Evolutionary conservation across 2,113 vertebrate species (phyloP).

Genomic region (Manacus vitellinus): DNA sequence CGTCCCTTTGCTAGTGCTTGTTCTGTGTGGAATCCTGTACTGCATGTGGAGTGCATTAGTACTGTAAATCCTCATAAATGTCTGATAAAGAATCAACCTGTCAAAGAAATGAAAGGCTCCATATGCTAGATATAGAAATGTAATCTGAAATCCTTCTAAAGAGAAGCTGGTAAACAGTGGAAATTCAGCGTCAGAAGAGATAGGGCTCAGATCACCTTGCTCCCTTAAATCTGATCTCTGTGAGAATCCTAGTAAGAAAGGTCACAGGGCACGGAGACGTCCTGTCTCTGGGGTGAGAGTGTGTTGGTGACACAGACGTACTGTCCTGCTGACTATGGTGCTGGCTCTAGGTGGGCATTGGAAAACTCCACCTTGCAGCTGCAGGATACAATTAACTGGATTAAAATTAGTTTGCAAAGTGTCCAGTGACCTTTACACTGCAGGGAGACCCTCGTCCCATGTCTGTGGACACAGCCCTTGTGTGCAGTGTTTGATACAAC

Average conservation of each 20-base stretch:
- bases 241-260: background rate
- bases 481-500: background rate
- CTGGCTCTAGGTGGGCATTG: background rate
- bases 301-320: background rate
- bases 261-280: background rate
- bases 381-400: background rate
- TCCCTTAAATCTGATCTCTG: background rate
- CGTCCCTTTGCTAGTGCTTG: background rate
- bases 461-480: background rate
- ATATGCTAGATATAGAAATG: background rate
- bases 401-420: background rate
- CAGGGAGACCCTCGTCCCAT: background rate
- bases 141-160: conserved; percentile 37
- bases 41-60: background rate
- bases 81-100: conserved; percentile 54
- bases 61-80: background rate
- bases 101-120: conserved; percentile 39
- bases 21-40: background rate
- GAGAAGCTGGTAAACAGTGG: conserved; percentile 11
- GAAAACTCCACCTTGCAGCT: background rate
- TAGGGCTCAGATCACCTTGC: background rate
- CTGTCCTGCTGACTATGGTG: background rate
- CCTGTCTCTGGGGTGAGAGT: background rate
- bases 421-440: background rate
- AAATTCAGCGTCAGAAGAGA: background rate